Evolutionary conservation across 1,140 invertebrate genomes (phyloP).

Genomic region (Mya arenaria): DNA sequence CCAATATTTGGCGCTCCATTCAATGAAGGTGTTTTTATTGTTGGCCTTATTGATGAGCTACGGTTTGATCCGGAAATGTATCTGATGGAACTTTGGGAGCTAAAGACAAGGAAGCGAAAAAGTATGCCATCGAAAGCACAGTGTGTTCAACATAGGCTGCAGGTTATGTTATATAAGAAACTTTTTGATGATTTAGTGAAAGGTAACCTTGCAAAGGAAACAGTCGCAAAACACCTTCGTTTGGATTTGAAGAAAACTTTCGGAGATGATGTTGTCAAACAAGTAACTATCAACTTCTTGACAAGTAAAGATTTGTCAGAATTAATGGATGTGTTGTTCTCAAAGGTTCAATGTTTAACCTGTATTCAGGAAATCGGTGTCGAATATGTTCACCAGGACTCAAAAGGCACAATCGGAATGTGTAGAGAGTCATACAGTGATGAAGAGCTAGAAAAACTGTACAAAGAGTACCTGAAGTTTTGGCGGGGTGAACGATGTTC

Average conservation of each 20-base stretch:
- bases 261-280: constrained; percentile 59
- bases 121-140: constrained; percentile 70
- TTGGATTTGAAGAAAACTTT: constrained; percentile 63
- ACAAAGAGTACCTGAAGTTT: constrained; percentile 65
- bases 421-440: constrained; percentile 63
- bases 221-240: constrained; percentile 61
- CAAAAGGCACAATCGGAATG: constrained; percentile 57
- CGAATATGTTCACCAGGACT: constrained; percentile 73
- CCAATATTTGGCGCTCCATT: constrained; percentile 78
- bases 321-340: constrained; percentile 66
- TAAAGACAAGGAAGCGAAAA: constrained; percentile 73
- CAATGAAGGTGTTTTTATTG: constrained; percentile 69
- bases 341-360: constrained; percentile 65
- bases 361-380: constrained; percentile 67
- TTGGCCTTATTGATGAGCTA: constrained; percentile 77
- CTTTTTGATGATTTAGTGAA: constrained; percentile 75
- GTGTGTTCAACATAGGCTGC: constrained; percentile 66
- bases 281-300: constrained; percentile 34
- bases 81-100: constrained; percentile 68
- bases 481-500: constrained; percentile 69
- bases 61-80: constrained; percentile 72
- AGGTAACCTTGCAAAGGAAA: constrained; percentile 64
- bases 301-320: constrained; percentile 59
- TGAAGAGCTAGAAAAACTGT: constrained; percentile 54
- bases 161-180: constrained; percentile 73